Evolutionary conservation across 2,113 vertebrate genomes (phyloP), one percentile per base, ranked within the genome.

Genomic region (Anarrhichthys ocellatus): DNA sequence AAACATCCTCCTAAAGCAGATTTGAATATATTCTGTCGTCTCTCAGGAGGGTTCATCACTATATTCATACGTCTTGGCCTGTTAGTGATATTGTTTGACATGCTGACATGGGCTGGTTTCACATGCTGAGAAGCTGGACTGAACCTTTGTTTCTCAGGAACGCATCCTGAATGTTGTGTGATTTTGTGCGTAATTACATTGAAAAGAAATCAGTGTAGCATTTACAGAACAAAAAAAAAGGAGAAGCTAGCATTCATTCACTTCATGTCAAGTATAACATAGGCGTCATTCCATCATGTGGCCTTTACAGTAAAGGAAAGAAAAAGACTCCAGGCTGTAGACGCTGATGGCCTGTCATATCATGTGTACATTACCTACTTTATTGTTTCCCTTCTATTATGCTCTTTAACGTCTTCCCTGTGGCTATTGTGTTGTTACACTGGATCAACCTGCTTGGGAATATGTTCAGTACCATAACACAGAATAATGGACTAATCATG

Each of bases 361-460:
- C 50, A 71, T 81, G 24, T 82, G 32, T 82, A 56, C 50, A 74
- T 72, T 62, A 62, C 22, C 17, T 63, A 54, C 74, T 72, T 75
- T 44, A 80, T 63, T 78, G 61, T 82, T 80, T 86, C n/a, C 63
- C 29, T 48, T 73, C 77, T 46, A 59, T 80, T 81, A 27, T 71
- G 73, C 36, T 48, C 69, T 90, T 73, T 80, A 15, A 73, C 87
- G 72, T 83, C 64, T 29, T 62, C 76, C 65, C 73, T 46, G 62
- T 15, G 72, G 52, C 80, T 40, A 17, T 71, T 73, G 36, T 73
- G 58, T 38, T 68, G 61, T 86, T 80, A 76, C 75, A 59, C 40
- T 61, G 34, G 29, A 73, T 76, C 22, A 68, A 62, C 72, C 56
- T 77, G 74, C 67, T 34, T 38, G 11, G 77, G 65, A 81, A 77